Evolutionary conservation across 2,888 invertebrate genomes (phyloP).

Genomic region (Cosmopolites sordidus): DNA sequence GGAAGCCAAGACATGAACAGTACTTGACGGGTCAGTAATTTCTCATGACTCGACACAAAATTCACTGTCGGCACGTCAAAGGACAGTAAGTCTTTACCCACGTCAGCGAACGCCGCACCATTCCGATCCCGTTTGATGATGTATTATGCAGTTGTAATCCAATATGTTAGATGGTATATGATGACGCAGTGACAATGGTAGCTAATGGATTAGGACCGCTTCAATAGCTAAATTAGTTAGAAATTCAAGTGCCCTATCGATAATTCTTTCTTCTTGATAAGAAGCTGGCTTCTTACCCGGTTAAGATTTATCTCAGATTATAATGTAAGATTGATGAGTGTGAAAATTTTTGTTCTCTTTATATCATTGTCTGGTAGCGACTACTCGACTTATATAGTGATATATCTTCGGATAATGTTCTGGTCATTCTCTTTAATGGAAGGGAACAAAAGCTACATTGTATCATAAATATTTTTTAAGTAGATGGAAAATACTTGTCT

Average conservation of each 20-base stretch:
- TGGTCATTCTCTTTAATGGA: conserved; percentile 2
- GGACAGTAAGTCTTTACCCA: conserved; percentile 4
- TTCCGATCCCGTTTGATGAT: conserved; percentile 27
- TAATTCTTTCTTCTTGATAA: conserved; percentile 21
- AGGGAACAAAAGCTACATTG: no score
- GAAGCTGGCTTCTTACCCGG: conserved; percentile 16
- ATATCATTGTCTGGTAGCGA: conserved; percentile 4
- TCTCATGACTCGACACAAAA: conserved; percentile 23
- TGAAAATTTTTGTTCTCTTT: conserved; percentile 16
- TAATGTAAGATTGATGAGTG: conserved; percentile 24
- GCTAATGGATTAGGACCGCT: conserved; percentile 32
- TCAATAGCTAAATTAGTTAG: conserved; percentile 29
- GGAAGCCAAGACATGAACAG: no score
- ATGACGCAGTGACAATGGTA: conserved; percentile 33
- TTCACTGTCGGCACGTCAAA: conserved; percentile 17
- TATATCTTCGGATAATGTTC: conserved; percentile 7
- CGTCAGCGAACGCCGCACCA: conserved; percentile 17
- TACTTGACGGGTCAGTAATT: background rate
- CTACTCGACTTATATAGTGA: conserved; percentile 12
- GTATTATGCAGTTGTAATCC: conserved; percentile 26
- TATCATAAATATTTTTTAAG: no score
- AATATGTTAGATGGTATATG: conserved; percentile 24
- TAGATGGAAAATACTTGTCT: no score
- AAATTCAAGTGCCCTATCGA: conserved; percentile 29
- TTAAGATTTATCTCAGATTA: conserved; percentile 21